A percentile compares a stretch with the other conserved stretches of the same genome.
phyloP scores from a whole-genome alignment of 2,888 invertebrate species.

The Rhopalosiphum nymphaeae region DNA sequence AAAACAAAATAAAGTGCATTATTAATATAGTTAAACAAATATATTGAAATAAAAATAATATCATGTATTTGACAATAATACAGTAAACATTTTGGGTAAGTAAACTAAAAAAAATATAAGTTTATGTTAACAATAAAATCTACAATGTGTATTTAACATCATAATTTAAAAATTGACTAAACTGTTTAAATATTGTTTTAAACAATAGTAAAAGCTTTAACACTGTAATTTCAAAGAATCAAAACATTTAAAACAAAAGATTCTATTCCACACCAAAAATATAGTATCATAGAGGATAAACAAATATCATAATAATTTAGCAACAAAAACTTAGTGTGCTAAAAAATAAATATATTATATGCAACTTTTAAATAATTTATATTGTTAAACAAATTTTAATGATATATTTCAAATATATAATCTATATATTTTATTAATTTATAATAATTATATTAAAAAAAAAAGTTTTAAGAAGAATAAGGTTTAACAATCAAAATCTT shows the following conservation, averaged over 20 bases:
- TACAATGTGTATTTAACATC: neutral
- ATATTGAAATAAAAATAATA: neutral
- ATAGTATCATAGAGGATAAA: neutral
- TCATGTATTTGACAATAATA: neutral
- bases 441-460: too few relatives aligned
- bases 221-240: neutral
- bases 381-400: neutral
- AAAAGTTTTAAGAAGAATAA: too few relatives aligned
- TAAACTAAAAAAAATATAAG: neutral
- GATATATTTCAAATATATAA: neutral
- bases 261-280: neutral
- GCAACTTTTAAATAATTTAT: neutral
- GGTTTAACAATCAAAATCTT: too few relatives aligned
- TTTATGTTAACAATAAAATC: neutral
- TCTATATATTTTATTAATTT: too few relatives aligned
- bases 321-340: neutral
- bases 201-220: neutral
- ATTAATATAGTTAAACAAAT: neutral
- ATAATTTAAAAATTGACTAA: neutral
- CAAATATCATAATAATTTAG: neutral
- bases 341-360: neutral
- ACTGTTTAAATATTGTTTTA: neutral
- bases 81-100: neutral
- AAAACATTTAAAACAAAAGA: neutral
- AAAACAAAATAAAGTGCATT: neutral